Percentiles rank a stretch among this genome's conserved stretches.
Conservation (phyloP, 2,113 vertebrate genomes). For the Pituophis catenifer region DNA sequence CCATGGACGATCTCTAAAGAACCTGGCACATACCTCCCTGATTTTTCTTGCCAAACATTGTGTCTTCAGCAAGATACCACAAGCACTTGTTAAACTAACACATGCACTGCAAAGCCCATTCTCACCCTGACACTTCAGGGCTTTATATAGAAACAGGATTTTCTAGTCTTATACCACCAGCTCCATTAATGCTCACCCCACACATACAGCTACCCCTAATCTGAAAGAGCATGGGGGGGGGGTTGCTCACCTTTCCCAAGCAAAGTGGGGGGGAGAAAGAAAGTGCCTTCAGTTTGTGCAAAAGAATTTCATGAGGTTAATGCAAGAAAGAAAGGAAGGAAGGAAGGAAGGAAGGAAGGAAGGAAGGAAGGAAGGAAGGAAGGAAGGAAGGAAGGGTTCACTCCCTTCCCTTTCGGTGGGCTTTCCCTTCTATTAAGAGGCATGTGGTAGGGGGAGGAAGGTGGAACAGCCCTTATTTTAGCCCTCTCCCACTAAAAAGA, state of each 20-base stretch:
- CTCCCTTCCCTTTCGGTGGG: neutral
- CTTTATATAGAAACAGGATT: constrained; percentile 83
- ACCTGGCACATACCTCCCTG: neutral
- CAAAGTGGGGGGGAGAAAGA: constrained; percentile 34
- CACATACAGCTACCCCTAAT: constrained; percentile 49
- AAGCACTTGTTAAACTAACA: constrained; percentile 79
- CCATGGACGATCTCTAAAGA: neutral
- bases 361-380: too few relatives aligned
- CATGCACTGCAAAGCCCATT: constrained; percentile 74
- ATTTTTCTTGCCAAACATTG: constrained; percentile 39
- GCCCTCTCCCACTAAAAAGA: neutral
- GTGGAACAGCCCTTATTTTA: constrained; percentile 2
- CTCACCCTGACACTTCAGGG: constrained; percentile 75
- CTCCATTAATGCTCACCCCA: constrained; percentile 62
- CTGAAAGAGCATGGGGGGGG: constrained; percentile 29
- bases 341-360: too few relatives aligned
- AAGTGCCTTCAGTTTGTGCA: constrained; percentile 38
- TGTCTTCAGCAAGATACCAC: constrained; percentile 67
- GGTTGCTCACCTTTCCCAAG: constrained; percentile 27
- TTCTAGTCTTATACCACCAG: constrained; percentile 78
- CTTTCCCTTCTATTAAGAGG: constrained; percentile 4
- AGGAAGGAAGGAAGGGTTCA: neutral
- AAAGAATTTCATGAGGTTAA: constrained; percentile 24
- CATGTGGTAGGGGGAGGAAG: neutral
- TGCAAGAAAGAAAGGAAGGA: neutral